These are phyloP conservation scores for Meda fulgida DNA, from an alignment of 2,797 vertebrate species.

Conservation along the genomic window DNA sequence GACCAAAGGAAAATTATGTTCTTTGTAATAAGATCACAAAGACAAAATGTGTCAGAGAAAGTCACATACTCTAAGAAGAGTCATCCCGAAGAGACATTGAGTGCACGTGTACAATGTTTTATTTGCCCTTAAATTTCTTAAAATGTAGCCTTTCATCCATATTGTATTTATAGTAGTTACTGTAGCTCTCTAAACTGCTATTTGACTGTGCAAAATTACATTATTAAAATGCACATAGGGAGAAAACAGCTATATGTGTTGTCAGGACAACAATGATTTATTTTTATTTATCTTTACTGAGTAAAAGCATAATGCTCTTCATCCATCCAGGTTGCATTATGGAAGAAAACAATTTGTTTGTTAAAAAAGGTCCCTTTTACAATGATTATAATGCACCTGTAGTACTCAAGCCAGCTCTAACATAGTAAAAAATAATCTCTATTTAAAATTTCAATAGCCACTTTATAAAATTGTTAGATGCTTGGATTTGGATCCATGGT, in stretches of 20 bases:
- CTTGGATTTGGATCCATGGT: background rate
- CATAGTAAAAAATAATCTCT: background rate
- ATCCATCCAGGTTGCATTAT: background rate
- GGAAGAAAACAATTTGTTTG: conserved; percentile 40
- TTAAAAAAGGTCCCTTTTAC: conserved; percentile 22
- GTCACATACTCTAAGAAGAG: background rate
- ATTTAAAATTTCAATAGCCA: background rate
- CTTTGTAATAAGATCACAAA: background rate
- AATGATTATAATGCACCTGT: background rate
- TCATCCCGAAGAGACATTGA: background rate
- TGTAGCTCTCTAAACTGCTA: background rate
- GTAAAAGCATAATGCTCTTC: conserved; percentile 6
- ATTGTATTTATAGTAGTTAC: background rate
- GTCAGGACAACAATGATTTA: conserved; percentile 33
- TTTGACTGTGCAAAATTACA: background rate
- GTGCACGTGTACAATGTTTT: background rate
- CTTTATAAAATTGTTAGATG: background rate
- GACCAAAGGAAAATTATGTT: background rate
- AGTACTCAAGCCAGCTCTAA: background rate
- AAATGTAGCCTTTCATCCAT: background rate
- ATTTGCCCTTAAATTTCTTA: background rate
- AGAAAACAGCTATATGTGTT: conserved; percentile 11
- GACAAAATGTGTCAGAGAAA: background rate
- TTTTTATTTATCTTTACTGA: conserved; percentile 4
- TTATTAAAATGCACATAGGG: conserved; percentile 1